Percentiles rank a stretch among this genome's conserved stretches.
Conservation (phyloP, 2,113 vertebrate genomes). For the Todiramphus chloris region DNA sequence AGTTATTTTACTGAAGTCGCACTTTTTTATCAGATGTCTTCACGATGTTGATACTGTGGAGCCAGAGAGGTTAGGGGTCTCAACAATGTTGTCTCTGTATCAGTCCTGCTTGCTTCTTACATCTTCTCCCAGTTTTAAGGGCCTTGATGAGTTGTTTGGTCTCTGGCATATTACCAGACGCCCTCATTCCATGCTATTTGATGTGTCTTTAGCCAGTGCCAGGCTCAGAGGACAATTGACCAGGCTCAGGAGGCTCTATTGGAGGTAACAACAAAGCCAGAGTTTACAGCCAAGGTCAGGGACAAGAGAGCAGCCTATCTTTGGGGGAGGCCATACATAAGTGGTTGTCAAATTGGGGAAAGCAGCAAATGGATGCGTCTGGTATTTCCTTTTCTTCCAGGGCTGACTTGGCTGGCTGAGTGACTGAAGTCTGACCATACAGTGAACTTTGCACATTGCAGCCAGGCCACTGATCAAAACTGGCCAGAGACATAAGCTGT, state of each 20-base stretch:
- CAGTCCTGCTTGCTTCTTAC: background rate
- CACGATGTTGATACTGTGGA: background rate
- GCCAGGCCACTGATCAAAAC: background rate
- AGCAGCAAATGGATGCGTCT: background rate
- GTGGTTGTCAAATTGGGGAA: background rate
- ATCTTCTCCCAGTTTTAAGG: background rate
- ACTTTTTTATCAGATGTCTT: background rate
- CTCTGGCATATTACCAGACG: background rate
- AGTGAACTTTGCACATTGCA: background rate
- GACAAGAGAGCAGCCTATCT: background rate
- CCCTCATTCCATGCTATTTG: background rate
- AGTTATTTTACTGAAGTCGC: background rate
- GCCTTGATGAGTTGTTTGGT: background rate
- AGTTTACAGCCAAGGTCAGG: constrained; percentile 15
- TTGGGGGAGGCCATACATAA: background rate
- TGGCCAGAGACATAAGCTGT: background rate
- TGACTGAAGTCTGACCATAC: background rate
- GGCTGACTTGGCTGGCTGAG: background rate
- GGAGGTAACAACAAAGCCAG: background rate
- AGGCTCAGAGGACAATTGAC: background rate
- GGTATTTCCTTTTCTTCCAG: background rate
- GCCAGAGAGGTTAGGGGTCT: background rate
- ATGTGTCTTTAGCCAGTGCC: background rate
- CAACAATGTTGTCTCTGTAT: background rate
- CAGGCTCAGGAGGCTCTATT: background rate